Conservation (phyloP, 2,888 invertebrate genomes). For the Philonicus albiceps region DNA sequence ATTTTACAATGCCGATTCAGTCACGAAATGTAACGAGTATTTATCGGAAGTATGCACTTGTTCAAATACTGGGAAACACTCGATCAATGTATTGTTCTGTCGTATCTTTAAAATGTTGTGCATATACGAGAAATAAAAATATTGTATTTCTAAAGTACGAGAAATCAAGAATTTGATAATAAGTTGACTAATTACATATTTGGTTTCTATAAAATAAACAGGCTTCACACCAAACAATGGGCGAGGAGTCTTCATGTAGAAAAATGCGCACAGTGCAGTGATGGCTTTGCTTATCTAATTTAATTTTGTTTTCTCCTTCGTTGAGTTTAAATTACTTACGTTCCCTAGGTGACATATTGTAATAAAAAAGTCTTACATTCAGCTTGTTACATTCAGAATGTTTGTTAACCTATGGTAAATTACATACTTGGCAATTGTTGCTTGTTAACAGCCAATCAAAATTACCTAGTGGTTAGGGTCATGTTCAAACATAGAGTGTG, state of each 20-base stretch:
- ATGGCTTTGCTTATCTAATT: neutral
- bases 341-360: neutral
- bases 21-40: neutral
- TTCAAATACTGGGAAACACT: neutral
- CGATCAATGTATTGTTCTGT: neutral
- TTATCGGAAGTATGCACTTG: neutral
- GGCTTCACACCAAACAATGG: neutral
- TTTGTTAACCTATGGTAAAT: neutral
- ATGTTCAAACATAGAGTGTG: conserved; percentile 81
- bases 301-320: neutral
- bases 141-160: neutral
- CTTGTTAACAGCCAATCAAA: neutral
- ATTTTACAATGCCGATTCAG: neutral
- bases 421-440: neutral
- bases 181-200: neutral
- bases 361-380: neutral
- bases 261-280: neutral
- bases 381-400: neutral
- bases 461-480: conserved; percentile 64
- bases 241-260: neutral
- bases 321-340: neutral
- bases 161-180: neutral
- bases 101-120: neutral
- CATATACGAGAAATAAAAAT: neutral
- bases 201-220: neutral